Conservation (phyloP, 2,113 vertebrate genomes). For the Phalacrocorax carbo region DNA sequence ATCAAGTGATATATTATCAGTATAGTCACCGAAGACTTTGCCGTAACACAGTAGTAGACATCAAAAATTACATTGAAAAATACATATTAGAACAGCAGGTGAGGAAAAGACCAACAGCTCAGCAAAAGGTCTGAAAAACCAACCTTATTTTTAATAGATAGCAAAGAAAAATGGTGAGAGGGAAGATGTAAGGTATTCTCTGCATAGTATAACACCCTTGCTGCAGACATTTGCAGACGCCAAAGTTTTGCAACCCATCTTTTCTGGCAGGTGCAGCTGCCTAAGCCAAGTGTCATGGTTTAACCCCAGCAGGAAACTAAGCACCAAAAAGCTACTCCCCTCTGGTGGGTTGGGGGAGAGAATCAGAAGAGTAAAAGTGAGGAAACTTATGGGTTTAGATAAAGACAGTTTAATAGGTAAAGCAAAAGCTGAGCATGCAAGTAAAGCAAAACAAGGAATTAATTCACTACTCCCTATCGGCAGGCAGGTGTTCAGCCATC, state of each 20-base stretch:
- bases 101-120: neutral
- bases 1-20: neutral
- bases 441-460: too few relatives aligned
- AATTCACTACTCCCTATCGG: too few relatives aligned
- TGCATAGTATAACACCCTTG: neutral
- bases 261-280: neutral
- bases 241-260: neutral
- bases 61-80: neutral
- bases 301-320: too few relatives aligned
- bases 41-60: accelerated
- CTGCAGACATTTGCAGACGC: neutral
- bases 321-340: too few relatives aligned
- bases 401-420: too few relatives aligned
- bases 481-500: too few relatives aligned
- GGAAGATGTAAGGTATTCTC: neutral
- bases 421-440: too few relatives aligned
- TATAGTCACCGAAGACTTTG: neutral
- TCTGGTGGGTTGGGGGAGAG: too few relatives aligned
- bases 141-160: neutral
- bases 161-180: neutral
- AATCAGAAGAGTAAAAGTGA: too few relatives aligned
- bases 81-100: neutral
- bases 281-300: neutral
- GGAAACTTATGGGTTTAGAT: too few relatives aligned
- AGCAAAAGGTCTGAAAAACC: neutral